phyloP scores from a whole-genome alignment of 2,888 invertebrate genomes.

The Eristalis pertinax region DNA sequence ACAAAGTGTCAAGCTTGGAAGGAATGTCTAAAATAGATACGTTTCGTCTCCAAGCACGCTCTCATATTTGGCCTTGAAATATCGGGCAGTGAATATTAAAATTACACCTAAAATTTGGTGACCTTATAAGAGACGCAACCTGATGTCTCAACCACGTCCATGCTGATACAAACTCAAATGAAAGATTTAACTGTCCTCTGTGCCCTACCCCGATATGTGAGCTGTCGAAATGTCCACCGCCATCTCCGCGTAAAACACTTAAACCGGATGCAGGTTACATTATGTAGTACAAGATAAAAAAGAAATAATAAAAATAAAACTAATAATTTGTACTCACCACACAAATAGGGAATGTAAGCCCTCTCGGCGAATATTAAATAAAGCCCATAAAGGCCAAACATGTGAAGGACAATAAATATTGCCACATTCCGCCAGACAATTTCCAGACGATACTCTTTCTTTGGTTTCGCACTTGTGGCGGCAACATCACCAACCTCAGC shows the following conservation, averaged over 20 bases:
- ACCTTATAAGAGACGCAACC: too few species aligned
- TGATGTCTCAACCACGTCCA: too few species aligned
- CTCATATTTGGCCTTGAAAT: too few species aligned
- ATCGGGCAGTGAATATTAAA: too few species aligned
- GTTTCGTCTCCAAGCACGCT: too few species aligned
- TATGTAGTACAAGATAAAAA: neutral
- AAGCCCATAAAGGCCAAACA: constrained; percentile 84
- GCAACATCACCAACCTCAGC: too few species aligned
- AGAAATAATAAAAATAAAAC: neutral
- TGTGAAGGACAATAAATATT: constrained; percentile 87
- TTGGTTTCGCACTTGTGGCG: constrained; percentile 72
- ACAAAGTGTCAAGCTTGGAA: too few species aligned
- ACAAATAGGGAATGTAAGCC: constrained; percentile 78
- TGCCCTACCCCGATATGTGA: too few species aligned
- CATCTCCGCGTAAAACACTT: constrained; percentile 1
- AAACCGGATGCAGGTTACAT: neutral
- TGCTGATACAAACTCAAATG: too few species aligned
- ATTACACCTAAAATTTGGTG: too few species aligned
- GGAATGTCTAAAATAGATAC: too few species aligned
- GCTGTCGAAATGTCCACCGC: neutral
- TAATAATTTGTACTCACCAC: constrained; percentile 82
- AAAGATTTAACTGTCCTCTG: too few species aligned
- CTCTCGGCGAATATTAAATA: constrained; percentile 81
- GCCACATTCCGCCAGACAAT: constrained; percentile 92
- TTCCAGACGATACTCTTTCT: constrained; percentile 83